Evolutionary conservation across 2,888 invertebrate genomes (phyloP), one percentile per base, ranked within the genome.

Genomic region (Phanerotoma sp.): DNA sequence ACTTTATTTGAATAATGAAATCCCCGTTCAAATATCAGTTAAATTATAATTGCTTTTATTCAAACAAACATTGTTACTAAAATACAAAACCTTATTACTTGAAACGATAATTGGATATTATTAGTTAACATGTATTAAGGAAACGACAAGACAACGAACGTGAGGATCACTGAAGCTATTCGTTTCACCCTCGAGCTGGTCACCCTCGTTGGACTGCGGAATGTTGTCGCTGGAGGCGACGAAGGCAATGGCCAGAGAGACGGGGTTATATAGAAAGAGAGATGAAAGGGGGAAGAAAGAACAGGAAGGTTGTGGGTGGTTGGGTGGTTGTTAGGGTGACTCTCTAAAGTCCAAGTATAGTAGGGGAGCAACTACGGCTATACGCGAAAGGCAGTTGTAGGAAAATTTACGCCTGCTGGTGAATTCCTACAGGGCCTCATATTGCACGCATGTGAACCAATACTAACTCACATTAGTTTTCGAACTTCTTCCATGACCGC

Each of bases 161-260:
- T 75, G 74, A 75, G 74, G 69, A 66, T 74, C 75, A 75, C 74
- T 75, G 75, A 68, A 68, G 69, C 61, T 62, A 64, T 62, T 59
- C 60, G 60, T 54, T 56, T 42, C 41, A 20, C 48, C 44, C 47
- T 48, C 65, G 70, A 71, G 68, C 65, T 70, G 72, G 70, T 73
- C 73, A 75, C 75, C 74, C 72, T 47, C 63, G 69, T 66, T 66
- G 69, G 70, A 60, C 71, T 69, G 70, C 69, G 71, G 73, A 75
- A 73, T 73, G 75, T 74, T 73, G 74, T 73, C 71, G 73, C 71
- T 73, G 70, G 73, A 75, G 75, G 75, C 74, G 67, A 71, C 65
- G 63, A 67, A 64, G 63, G 64, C 68, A 69, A 67, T 67, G 69
- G 66, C 58, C 63, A 66, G 66, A 64, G 66, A 66, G n/a, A n/a